Conservation (phyloP, 1,140 invertebrate genomes). For the Dufourea novaeangliae region DNA sequence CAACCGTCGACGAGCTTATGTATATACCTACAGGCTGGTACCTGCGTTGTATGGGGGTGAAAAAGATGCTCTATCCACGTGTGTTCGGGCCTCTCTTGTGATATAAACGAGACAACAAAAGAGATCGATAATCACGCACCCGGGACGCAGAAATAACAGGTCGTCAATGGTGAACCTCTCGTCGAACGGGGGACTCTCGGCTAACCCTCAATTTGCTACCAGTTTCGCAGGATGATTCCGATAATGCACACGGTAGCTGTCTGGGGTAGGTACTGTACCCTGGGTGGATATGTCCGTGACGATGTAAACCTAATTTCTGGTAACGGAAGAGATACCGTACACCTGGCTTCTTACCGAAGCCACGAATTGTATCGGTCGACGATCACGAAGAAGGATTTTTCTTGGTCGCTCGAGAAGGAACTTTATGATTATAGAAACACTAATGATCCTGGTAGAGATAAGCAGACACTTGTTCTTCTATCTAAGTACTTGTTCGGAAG, state of each 20-base stretch:
- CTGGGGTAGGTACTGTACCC: too few species aligned
- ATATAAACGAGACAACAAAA: conserved; percentile 32
- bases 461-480: too few species aligned
- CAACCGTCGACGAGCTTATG: too few species aligned
- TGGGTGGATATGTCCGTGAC: too few species aligned
- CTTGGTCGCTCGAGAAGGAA: too few species aligned
- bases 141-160: conserved; percentile 42
- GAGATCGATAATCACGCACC: conserved; percentile 30
- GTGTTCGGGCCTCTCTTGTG: neutral
- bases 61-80: conserved; percentile 13
- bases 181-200: neutral
- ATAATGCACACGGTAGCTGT: conserved; percentile 13
- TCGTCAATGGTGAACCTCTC: neutral
- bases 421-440: too few species aligned
- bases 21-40: too few species aligned
- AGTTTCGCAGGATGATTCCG: conserved; percentile 26
- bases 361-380: neutral
- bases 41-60: neutral
- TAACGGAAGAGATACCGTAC: neutral
- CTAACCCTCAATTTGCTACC: conserved; percentile 29
- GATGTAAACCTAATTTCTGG: neutral
- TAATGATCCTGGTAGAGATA: neutral
- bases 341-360: neutral
- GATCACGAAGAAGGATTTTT: neutral
- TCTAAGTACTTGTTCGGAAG: too few species aligned